These are phyloP conservation scores for Chitala chitala DNA, from an alignment of 2,113 vertebrate genomes.

Conservation along the genomic window DNA sequence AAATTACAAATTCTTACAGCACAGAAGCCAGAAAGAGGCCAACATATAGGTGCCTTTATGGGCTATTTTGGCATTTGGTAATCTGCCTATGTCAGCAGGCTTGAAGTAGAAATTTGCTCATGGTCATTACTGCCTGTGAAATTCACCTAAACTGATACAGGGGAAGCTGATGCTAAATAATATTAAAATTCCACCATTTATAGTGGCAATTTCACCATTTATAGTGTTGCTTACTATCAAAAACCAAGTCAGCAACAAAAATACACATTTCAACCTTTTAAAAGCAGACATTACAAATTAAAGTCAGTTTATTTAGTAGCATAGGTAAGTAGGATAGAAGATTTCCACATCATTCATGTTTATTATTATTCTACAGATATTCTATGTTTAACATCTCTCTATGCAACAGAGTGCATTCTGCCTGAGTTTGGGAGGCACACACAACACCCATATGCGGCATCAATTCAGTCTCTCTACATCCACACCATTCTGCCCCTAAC, in stretches of 20 bases:
- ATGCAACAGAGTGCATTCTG: background rate
- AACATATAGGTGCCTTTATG: too few species aligned
- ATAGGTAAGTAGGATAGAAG: too few species aligned
- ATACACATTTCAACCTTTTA: background rate
- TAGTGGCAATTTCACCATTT: background rate
- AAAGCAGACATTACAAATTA: background rate
- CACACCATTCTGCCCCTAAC: conserved; percentile 29
- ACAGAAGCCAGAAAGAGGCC: too few species aligned
- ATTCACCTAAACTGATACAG: background rate
- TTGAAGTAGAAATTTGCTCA: background rate
- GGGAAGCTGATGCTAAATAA: too few species aligned
- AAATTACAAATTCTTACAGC: too few species aligned
- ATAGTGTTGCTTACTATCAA: background rate
- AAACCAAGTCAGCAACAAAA: too few species aligned
- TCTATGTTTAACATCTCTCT: background rate
- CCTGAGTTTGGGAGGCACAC: background rate
- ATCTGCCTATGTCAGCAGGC: background rate
- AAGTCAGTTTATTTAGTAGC: background rate
- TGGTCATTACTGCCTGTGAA: background rate
- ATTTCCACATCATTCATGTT: too few species aligned
- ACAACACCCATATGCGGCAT: background rate
- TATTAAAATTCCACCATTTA: too few species aligned
- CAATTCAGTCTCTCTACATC: background rate
- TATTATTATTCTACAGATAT: too few species aligned
- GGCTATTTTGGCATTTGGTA: too few species aligned